Evolutionary conservation across 2,113 vertebrate species (phyloP), one percentile per base, ranked within the genome.

Genomic region (Crotophaga sulcirostris): DNA sequence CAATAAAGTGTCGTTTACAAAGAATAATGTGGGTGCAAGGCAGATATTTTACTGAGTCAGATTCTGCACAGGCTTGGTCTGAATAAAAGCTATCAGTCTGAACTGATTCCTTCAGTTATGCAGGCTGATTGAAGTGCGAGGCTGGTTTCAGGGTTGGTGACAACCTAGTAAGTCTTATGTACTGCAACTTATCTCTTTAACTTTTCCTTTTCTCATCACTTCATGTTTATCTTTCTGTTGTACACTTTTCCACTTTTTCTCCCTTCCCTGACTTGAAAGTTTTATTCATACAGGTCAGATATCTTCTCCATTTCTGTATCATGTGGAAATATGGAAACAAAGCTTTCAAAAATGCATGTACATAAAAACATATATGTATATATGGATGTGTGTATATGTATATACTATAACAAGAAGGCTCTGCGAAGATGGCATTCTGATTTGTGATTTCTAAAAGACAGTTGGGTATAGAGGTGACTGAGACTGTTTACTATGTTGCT

Each of bases 1-100:
- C 89, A 97, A 90, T 58, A 96, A 95, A 84, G 67, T 64, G 34
- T 54, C 90, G 24, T 21, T 78, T 92, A 73, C 88, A 87, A 87
- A 79, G 83, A 93, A 84, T 33, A 74, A 80, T 29, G 49, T 64
- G 38, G n/a, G 70, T 86, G n/a, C 33, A 60, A 85, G 84, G 49
- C 47, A 95, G 79, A 74, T 91, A 90, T 91, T 96, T 97, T 86
- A 73, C 36, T 21, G 33, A 89, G 59, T 73, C 58, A 78, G 47
- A 83, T 84, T 54, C 64, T 91, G 68, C 97, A 94, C 73, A 88
- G 54, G 4, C 36, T 58, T 92, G 25, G 4, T 88, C 36, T 78
- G 79, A 95, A 78, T 74, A 69, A 85, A 67, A 94, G 29, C 44
- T 47, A 45, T 68, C 58, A 52, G 16, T 91, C 34, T 66, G 38